A percentile compares a stretch with the other conserved stretches of the same genome.
Evolutionary conservation across 2,797 vertebrate genomes (phyloP).

Genomic region (Acestrorhynchus altus): DNA sequence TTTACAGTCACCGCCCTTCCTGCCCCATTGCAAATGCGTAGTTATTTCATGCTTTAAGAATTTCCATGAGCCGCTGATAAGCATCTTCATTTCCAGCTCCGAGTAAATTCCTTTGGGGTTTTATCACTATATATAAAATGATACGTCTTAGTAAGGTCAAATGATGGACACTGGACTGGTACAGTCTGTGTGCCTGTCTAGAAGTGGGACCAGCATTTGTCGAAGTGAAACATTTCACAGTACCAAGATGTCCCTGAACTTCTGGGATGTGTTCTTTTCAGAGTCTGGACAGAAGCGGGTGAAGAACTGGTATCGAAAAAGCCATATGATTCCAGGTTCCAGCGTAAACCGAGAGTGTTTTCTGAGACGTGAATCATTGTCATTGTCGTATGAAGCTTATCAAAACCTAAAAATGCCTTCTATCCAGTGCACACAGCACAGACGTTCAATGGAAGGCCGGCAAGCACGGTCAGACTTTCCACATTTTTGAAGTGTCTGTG

Average conservation of each 20-base stretch:
- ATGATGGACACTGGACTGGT: too few species aligned
- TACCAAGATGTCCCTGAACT: not conserved
- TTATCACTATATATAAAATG: not conserved
- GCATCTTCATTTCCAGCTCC: not conserved
- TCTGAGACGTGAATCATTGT: not conserved
- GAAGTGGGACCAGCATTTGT: too few species aligned
- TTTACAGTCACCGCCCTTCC: too few species aligned
- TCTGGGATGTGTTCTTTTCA: too few species aligned
- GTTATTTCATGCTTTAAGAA: constrained; percentile 2
- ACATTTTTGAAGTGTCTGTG: constrained; percentile 7
- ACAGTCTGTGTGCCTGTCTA: not conserved
- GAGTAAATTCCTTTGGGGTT: not conserved
- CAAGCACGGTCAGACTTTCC: not conserved
- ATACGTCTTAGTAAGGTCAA: not conserved
- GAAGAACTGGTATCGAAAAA: too few species aligned
- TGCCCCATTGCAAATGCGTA: not conserved
- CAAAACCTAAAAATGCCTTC: not conserved
- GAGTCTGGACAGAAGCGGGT: too few species aligned
- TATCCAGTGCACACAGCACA: not conserved
- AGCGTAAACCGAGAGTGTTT: not conserved
- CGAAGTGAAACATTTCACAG: too few species aligned
- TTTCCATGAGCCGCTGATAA: not conserved
- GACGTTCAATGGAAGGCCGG: not conserved
- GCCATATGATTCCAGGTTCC: not conserved
- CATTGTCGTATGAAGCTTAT: not conserved